Evolutionary conservation across 2,888 invertebrate species (phyloP).

Genomic region (Dichetophora obliterata): DNA sequence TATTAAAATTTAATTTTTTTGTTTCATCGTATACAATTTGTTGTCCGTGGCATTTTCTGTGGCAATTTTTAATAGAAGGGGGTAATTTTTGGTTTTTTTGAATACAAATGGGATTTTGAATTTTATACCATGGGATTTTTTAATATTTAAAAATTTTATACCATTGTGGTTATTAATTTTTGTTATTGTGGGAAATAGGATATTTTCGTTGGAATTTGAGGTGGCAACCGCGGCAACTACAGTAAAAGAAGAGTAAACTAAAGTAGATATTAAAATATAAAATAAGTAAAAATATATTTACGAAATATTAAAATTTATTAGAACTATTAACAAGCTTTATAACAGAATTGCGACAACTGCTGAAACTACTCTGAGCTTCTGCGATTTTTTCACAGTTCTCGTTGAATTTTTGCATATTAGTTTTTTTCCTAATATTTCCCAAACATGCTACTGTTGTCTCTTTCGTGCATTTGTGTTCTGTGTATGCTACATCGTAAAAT

Average conservation of each 20-base stretch:
- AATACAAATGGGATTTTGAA: too few species aligned
- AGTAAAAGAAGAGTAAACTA: background rate
- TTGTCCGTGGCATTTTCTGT: too few species aligned
- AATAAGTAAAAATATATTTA: constrained; percentile 11
- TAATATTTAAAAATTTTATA: too few species aligned
- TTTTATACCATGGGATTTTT: too few species aligned
- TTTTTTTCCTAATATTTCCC: constrained; percentile 3
- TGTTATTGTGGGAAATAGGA: too few species aligned
- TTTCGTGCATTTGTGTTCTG: background rate
- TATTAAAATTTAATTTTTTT: too few species aligned
- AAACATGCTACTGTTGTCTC: constrained; percentile 26
- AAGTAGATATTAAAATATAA: background rate
- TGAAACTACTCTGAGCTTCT: background rate
- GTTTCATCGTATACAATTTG: too few species aligned
- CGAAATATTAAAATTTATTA: background rate
- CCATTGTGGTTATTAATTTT: too few species aligned
- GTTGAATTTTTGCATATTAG: background rate
- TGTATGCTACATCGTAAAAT: constrained; percentile 10
- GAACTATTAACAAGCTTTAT: background rate
- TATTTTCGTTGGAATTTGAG: too few species aligned
- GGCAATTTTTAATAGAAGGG: too few species aligned
- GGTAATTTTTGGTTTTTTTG: too few species aligned
- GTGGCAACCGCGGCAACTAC: background rate
- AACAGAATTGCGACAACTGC: background rate
- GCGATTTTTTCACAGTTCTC: constrained; percentile 2